A percentile compares a stretch with the other conserved stretches of the same genome.
Conservation (phyloP, 2,888 invertebrate species). For the Drosophila anomelani region DNA sequence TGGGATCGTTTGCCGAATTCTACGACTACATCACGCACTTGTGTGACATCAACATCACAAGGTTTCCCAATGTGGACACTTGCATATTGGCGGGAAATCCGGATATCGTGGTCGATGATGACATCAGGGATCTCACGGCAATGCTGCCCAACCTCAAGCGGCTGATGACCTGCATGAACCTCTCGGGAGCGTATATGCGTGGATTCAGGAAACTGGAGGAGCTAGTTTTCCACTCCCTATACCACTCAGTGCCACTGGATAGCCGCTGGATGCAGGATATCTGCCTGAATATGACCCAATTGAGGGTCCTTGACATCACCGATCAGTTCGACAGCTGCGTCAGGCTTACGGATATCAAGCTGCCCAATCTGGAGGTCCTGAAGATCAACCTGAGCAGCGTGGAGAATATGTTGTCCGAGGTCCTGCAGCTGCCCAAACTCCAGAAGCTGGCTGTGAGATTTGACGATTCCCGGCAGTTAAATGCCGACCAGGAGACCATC, state of each 20-base stretch:
- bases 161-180: slow-evolving; percentile 66
- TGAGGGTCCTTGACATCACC: slow-evolving; percentile 65
- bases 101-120: slow-evolving; percentile 62
- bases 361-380: slow-evolving; percentile 70
- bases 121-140: slow-evolving; percentile 56
- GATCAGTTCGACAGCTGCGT: slow-evolving; percentile 66
- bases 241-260: slow-evolving; percentile 64
- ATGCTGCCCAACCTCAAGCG: slow-evolving; percentile 68
- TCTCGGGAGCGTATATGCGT: slow-evolving; percentile 56
- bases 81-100: slow-evolving; percentile 66
- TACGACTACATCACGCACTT: slow-evolving; percentile 66
- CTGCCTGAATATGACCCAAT: slow-evolving; percentile 57
- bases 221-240: slow-evolving; percentile 65
- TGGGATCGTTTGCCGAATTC: slow-evolving; percentile 63
- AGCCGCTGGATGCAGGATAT: slow-evolving; percentile 67
- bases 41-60: slow-evolving; percentile 62
- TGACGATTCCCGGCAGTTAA: slow-evolving; percentile 66
- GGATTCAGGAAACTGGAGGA: slow-evolving; percentile 64
- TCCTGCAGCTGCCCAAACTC: slow-evolving; percentile 62
- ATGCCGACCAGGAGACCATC: slow-evolving; percentile 67
- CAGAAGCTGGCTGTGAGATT: slow-evolving; percentile 60
- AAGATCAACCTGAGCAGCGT: slow-evolving; percentile 68
- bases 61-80: slow-evolving; percentile 51
- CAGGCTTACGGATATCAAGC: slow-evolving; percentile 57
- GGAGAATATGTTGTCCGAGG: slow-evolving; percentile 58